These are phyloP conservation scores for Hafferia zeledoni DNA, from an alignment of 2,797 vertebrate genomes.

Conservation along the genomic window DNA sequence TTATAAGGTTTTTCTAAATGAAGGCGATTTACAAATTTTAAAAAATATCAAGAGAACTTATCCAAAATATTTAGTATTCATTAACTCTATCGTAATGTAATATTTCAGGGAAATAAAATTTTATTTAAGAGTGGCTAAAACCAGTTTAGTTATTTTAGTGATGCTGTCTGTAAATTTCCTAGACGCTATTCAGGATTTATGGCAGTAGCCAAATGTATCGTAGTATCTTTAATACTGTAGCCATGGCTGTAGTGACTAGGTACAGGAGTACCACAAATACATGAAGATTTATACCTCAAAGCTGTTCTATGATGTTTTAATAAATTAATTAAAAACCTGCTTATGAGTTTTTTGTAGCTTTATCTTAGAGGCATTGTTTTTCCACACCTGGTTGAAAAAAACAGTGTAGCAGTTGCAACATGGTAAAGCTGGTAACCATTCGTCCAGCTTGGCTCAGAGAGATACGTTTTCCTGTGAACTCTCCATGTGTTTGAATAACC, in stretches of 20 bases:
- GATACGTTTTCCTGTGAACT: rapidly evolving
- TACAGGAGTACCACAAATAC: background rate
- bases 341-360: background rate
- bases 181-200: background rate
- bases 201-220: background rate
- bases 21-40: background rate
- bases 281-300: background rate
- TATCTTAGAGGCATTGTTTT: background rate
- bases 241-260: background rate
- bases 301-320: background rate
- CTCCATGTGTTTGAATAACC: background rate
- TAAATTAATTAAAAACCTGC: background rate
- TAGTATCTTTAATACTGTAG: background rate
- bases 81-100: background rate
- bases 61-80: background rate
- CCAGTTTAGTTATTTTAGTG: background rate
- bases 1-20: background rate
- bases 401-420: background rate
- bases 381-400: background rate
- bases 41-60: background rate
- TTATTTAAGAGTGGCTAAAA: background rate
- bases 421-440: background rate
- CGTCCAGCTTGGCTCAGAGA: background rate
- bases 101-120: background rate
- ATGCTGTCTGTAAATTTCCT: background rate